Base-by-base conservation (phyloP, 2,888 invertebrate genomes). In the Brachyptera putata region DNA sequence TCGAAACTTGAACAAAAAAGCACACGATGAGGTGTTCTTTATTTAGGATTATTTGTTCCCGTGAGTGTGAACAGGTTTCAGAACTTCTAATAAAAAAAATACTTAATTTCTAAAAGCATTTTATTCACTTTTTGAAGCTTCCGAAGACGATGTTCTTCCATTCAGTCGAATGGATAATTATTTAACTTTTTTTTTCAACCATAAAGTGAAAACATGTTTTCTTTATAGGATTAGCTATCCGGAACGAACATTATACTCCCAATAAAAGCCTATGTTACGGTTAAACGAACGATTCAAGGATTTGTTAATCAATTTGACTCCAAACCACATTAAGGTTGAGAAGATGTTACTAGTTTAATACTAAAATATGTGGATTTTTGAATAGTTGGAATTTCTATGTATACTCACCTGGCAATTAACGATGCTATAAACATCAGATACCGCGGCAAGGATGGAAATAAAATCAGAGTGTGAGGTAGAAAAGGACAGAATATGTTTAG, bases 191-290 rank as follows among this genome's bases (percentile, higher is more conserved):
- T n/a, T 30, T 30, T 5, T 46, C 24, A 46, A 43, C 43, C 14
- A 22, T n/a, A 49, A 25, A 34, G 34, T 53, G 21, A 53, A 53
- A 53, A 53, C 53, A 53, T 34, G 53, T 53, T 53, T 50, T 50
- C 53, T 53, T n/a, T 18, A 53, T 53, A 36, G 53, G 53, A 53
- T 30, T 53, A 46, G 22, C 22, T 46, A 46, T 2, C 36, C 53
- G 22, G 34, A 53, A 53, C 22, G 34, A 53, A n/a, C 34, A 21
- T 14, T 34, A 53, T 22, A 53, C 34, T 41, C 46, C n/a, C 24
- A 18, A 34, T 3, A 34, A 16, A 53, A 22, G 16, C 53, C 34
- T 53, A 53, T 34, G 53, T 53, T 34, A 34, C 53, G 53, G 21
- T 53, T 36, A 34, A 53, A 18, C 53, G n/a, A n/a, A n/a, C n/a